Conservation (phyloP, 2,888 invertebrate species). For the Caenorhabditis imperialis region DNA sequence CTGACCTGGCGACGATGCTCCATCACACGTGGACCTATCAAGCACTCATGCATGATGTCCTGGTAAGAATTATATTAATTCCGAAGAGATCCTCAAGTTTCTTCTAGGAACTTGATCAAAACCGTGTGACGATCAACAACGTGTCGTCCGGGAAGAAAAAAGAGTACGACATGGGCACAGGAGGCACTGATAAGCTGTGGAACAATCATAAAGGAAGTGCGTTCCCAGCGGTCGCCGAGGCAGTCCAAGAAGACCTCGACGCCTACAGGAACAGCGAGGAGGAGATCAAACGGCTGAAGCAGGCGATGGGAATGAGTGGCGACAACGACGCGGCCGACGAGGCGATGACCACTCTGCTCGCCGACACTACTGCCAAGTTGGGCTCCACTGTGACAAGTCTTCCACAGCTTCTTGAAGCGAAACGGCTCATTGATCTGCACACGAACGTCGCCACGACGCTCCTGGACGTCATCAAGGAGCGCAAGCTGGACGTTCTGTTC, state of each 20-base stretch:
- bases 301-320: constrained; percentile 84
- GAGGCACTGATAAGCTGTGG: constrained; percentile 89
- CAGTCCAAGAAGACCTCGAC: constrained; percentile 97
- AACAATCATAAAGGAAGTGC: constrained; percentile 86
- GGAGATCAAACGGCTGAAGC: constrained; percentile 94
- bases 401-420: constrained; percentile 96
- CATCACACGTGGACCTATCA: constrained; percentile 99
- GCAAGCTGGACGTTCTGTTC: constrained; percentile 92
- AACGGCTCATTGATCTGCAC: constrained; percentile 95
- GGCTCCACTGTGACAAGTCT: constrained; percentile 92
- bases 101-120: constrained; percentile 86
- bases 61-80: constrained; percentile 81
- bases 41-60: constrained; percentile 94
- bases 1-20: constrained; percentile 89
- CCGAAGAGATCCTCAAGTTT: neutral
- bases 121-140: constrained; percentile 87
- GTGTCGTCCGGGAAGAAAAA: constrained; percentile 84
- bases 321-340: constrained; percentile 90
- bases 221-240: constrained; percentile 89
- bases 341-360: constrained; percentile 87
- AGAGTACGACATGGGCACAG: constrained; percentile 88
- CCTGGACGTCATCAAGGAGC: constrained; percentile 82
- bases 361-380: constrained; percentile 89
- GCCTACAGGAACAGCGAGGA: constrained; percentile 93
- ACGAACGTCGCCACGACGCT: constrained; percentile 92